These are phyloP conservation scores for Drosophila subpulchrella DNA, from an alignment of 1,140 invertebrate species.

Conservation along the genomic window DNA sequence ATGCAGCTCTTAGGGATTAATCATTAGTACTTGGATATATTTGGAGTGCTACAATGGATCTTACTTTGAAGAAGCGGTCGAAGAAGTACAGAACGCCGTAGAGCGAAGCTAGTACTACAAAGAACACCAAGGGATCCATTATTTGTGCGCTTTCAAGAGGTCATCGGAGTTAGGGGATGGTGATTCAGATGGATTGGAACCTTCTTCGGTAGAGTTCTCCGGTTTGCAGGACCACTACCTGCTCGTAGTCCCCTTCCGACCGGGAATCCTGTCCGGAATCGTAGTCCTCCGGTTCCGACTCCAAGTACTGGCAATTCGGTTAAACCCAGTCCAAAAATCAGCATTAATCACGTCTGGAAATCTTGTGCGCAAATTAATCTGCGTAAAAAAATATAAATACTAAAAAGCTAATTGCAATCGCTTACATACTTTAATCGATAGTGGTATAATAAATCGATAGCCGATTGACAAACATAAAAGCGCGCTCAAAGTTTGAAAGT, in stretches of 20 bases:
- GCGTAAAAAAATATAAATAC: constrained; percentile 11
- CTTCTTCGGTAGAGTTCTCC: not conserved
- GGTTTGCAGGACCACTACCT: constrained; percentile 86
- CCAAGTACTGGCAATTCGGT: constrained; percentile 67
- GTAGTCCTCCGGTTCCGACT: constrained; percentile 53
- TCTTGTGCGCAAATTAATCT: constrained; percentile 18
- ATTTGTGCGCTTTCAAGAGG: constrained; percentile 12
- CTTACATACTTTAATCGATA: not conserved
- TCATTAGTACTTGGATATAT: not conserved
- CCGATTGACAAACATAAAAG: not conserved
- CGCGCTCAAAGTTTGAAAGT: not conserved
- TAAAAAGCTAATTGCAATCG: not conserved
- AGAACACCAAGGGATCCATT: constrained; percentile 80
- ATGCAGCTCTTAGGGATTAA: constrained; percentile 88
- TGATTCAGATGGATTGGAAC: not conserved
- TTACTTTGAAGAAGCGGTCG: constrained; percentile 89
- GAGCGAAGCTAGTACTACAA: constrained; percentile 80
- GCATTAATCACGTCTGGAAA: constrained; percentile 12
- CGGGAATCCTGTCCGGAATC: constrained; percentile 63
- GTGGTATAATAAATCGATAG: not conserved
- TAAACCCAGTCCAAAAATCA: not conserved
- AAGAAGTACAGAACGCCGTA: constrained; percentile 89
- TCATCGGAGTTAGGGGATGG: constrained; percentile 7
- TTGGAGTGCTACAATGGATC: not conserved
- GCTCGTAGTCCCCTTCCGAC: constrained; percentile 89